Conservation (phyloP, 2,113 vertebrate genomes). For the Polypterus senegalus region DNA sequence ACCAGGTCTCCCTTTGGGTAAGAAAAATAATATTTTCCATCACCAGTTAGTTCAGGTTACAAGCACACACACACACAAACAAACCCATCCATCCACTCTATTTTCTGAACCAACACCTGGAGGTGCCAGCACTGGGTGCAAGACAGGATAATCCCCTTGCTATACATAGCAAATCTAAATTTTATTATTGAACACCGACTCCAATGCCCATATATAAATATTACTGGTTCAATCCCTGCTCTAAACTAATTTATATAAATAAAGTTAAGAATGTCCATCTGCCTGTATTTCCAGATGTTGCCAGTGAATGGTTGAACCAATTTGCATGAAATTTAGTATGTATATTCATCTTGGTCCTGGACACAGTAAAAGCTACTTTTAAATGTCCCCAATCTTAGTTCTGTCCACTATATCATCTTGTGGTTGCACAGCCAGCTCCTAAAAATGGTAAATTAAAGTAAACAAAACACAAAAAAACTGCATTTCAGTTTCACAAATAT, state of each 20-base stretch:
- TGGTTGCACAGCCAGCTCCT: conserved; percentile 88
- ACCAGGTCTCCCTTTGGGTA: conserved; percentile 75
- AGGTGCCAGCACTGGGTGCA: not conserved
- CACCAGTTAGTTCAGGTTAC: not conserved
- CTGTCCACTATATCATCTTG: conserved; percentile 92
- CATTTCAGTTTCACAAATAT: not conserved
- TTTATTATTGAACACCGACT: not conserved
- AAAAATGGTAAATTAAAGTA: conserved; percentile 11
- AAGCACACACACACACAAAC: too few relatives aligned
- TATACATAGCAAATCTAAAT: not conserved
- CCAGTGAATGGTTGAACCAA: too few relatives aligned
- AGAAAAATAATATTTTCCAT: not conserved
- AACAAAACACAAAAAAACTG: not conserved
- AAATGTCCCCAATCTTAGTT: conserved; percentile 93
- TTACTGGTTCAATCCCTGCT: too few relatives aligned
- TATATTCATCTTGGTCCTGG: conserved; percentile 41
- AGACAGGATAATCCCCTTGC: not conserved
- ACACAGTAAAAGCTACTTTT: conserved; percentile 98
- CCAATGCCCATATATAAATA: too few relatives aligned
- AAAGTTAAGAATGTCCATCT: too few relatives aligned
- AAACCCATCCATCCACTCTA: too few relatives aligned
- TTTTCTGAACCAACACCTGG: not conserved
- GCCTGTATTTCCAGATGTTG: too few relatives aligned
- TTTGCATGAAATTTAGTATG: too few relatives aligned
- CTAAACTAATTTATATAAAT: too few relatives aligned